Base-by-base conservation (phyloP, 2,113 vertebrate genomes). In the Melanerpes formicivorus region DNA sequence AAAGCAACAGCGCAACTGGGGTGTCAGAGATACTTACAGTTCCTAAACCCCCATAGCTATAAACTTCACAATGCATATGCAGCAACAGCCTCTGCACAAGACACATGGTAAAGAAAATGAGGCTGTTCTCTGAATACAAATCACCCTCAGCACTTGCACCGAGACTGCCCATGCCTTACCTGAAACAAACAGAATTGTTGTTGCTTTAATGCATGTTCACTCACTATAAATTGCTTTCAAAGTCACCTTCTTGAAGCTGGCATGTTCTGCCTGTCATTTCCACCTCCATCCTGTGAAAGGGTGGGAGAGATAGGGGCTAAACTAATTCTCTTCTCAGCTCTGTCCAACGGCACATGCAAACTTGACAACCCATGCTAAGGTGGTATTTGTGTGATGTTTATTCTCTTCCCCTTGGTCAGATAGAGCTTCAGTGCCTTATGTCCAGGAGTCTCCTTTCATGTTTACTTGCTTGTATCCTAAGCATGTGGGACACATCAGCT, bases 291-390 rank as follows among this genome's bases (percentile, higher is more conserved):
- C 11, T 60, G 25, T 9, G 42, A 42, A 87, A 77, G 42, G 52
- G 48, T 9, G 5, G 34, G 9, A 5, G 5, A 30, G 55, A 79
- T 21, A 10, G 9, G 8, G 13, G 23, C 11, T 22, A 23, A 56
- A 26, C 10, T 29, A 37, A 48, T 54, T 54, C 30, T 88, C 8
- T 40, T 73, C 30, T 80, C 67, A 82, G 17, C 29, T 66, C 34
- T 84, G 40, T 14, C 62, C 74, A 87, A 18, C 10, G 50, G 32
- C 80, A 30, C 0, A 0, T 6, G 8, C 6, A 55, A 26, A 29
- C 21, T 46, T 85, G 29, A 26, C 42, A 58, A 27, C 11, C 25
- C 14, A 1, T 9, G 5, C 5, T 9, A 30, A 4, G 19, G 15
- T 3, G 7, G 9, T 34, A 18, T 46, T 77, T 70, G 4, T 21